phyloP scores from a whole-genome alignment of 1,140 invertebrate species.

The Proctacanthus coquilletti region DNA sequence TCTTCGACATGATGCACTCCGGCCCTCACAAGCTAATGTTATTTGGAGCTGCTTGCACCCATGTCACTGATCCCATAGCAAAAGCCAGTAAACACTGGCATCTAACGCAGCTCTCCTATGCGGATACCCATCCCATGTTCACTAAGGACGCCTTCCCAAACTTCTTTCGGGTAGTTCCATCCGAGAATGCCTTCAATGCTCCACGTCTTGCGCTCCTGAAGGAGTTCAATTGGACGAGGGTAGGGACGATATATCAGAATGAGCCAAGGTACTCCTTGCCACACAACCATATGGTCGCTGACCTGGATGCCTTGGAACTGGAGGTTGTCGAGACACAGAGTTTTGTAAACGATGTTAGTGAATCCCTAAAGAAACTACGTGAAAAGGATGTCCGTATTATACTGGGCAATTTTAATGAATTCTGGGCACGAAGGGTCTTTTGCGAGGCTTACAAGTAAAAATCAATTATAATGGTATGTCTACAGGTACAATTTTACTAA shows the following conservation, averaged over 20 bases:
- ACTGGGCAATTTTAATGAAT: slow-evolving; percentile 90
- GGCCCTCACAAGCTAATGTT: slow-evolving; percentile 82
- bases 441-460: slow-evolving; percentile 73
- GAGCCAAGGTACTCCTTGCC: slow-evolving; percentile 86
- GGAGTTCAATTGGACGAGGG: slow-evolving; percentile 92
- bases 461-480: background rate
- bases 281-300: slow-evolving; percentile 79
- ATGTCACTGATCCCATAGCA: slow-evolving; percentile 93
- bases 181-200: slow-evolving; percentile 89
- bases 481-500: background rate
- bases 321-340: slow-evolving; percentile 82
- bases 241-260: slow-evolving; percentile 95
- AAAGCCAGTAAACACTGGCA: slow-evolving; percentile 96
- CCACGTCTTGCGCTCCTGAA: slow-evolving; percentile 75
- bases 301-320: slow-evolving; percentile 67
- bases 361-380: slow-evolving; percentile 70
- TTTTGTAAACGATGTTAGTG: slow-evolving; percentile 78
- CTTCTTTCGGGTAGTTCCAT: slow-evolving; percentile 91
- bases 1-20: slow-evolving; percentile 97
- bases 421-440: slow-evolving; percentile 84
- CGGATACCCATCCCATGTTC: slow-evolving; percentile 97
- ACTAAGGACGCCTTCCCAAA: slow-evolving; percentile 87
- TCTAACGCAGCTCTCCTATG: slow-evolving; percentile 91
- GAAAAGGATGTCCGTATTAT: slow-evolving; percentile 92
- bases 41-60: slow-evolving; percentile 91